phyloP scores from a whole-genome alignment of 2,113 vertebrate genomes.

The Cheirogaleus medius region DNA sequence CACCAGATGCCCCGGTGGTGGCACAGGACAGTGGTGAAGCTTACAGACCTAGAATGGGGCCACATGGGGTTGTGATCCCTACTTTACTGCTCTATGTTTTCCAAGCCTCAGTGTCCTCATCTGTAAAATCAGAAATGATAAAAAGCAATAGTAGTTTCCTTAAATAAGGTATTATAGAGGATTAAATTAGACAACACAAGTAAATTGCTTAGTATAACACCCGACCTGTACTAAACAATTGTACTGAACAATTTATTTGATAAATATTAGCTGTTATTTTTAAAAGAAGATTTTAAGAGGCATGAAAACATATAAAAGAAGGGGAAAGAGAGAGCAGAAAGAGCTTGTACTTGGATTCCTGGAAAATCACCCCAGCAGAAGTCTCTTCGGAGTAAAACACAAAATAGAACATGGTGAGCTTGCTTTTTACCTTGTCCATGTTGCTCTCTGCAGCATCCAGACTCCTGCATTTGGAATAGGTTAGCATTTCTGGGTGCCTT shows the following conservation, averaged over 20 bases:
- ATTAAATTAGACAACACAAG: not conserved
- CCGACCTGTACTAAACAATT: not conserved
- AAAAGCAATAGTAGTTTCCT: not conserved
- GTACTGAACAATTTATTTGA: not conserved
- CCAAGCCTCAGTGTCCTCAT: not conserved
- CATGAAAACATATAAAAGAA: not conserved
- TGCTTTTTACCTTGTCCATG: not conserved
- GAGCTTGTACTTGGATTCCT: not conserved
- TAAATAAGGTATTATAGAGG: not conserved
- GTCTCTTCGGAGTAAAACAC: not conserved
- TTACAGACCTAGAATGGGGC: fast-evolving
- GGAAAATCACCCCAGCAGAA: not conserved
- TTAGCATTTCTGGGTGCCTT: not conserved
- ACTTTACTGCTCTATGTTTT: not conserved
- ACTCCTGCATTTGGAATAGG: fast-evolving
- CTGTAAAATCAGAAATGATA: not conserved
- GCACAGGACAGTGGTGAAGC: no score
- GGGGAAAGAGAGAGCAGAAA: not conserved
- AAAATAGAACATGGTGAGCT: fast-evolving
- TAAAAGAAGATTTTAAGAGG: not conserved
- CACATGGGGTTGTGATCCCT: not conserved
- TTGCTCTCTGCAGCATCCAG: not conserved
- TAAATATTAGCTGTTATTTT: not conserved
- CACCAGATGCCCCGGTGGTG: no score
- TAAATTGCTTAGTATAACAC: not conserved